Percentiles rank a stretch among this genome's conserved stretches.
phyloP scores from a whole-genome alignment of 2,797 vertebrate genomes.

The Hypotaenidia philippensis region DNA sequence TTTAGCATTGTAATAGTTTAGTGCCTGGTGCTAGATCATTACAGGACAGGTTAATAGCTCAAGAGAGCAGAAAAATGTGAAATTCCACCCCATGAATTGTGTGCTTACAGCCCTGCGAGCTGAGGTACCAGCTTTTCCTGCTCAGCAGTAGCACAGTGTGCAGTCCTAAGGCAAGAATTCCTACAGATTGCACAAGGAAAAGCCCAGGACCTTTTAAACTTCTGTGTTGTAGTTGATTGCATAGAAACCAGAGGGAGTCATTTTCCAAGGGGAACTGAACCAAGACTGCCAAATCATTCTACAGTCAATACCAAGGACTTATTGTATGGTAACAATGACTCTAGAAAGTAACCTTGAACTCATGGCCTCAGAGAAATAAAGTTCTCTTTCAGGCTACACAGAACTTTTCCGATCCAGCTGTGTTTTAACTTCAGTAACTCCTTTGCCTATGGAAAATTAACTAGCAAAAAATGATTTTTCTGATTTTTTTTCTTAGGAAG shows the following conservation, averaged over 20 bases:
- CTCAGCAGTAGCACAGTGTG: background rate
- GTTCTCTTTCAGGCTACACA: background rate
- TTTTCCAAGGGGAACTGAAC: conserved; percentile 7
- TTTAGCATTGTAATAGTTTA: background rate
- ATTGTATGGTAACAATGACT: background rate
- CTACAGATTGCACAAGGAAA: background rate
- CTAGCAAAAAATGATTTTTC: background rate
- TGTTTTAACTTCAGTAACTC: background rate
- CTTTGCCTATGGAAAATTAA: background rate
- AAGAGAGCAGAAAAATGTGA: conserved; percentile 5
- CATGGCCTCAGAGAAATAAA: background rate
- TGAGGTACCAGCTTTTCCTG: background rate
- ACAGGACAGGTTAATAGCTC: conserved; percentile 3
- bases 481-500: background rate
- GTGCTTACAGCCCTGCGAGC: background rate
- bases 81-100: background rate
- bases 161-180: background rate
- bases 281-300: background rate
- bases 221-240: background rate
- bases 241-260: background rate
- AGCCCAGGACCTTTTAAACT: background rate
- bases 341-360: background rate
- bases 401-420: background rate
- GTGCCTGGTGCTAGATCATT: background rate
- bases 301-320: background rate